Evolutionary conservation across 2,797 vertebrate species (phyloP), one percentile per base, ranked within the genome.

Genomic region (Amniataba percoides): DNA sequence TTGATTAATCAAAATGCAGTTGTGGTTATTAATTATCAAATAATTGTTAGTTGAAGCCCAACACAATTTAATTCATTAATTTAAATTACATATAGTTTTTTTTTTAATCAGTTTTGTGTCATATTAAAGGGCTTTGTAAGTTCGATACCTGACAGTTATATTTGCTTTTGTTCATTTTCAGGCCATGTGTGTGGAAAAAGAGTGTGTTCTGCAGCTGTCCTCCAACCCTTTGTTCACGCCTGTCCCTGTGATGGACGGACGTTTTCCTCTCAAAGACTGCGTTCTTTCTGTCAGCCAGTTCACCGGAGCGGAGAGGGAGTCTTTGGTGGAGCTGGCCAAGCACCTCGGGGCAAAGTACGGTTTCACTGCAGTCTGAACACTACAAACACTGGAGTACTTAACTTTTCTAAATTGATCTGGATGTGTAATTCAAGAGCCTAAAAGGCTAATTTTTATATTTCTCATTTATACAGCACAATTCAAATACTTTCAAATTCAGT

Each of bases 271-370:
- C 77, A 94, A 89, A 70, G 88, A 87, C 27, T 99, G 97, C 60
- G 96, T 99, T 45, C 96, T 99, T 61, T 99, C 98, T 0, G 95
- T 99, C 85, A 99, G 98, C 82, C 98, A 99, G 88, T 99, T 97
- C 92, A 96, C 87, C 1, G 98, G 98, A 79, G 95, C 96, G 21
- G 98, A 99, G 93, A 95, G 97, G 84, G 97, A 99, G 70, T 97
- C 97, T 3, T 88, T 99, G 88, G 92, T 96, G 76, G 96, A 96
- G 71, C 93, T 99, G 76, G 96, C 97, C 69, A 96, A 94, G 74
- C 90, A 95, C 72, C 95, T 99, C 7, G 98, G 98, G 92, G 97
- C 98, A 60, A 96, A 94, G 98, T 99, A 94, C 19, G 87, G 78
- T 34, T 55, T 11, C 42, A 48, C 14, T 51, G 4, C 8, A 5